These are phyloP conservation scores for Lophochroa leadbeateri DNA, from an alignment of 2,113 vertebrate genomes.

Conservation along the genomic window DNA sequence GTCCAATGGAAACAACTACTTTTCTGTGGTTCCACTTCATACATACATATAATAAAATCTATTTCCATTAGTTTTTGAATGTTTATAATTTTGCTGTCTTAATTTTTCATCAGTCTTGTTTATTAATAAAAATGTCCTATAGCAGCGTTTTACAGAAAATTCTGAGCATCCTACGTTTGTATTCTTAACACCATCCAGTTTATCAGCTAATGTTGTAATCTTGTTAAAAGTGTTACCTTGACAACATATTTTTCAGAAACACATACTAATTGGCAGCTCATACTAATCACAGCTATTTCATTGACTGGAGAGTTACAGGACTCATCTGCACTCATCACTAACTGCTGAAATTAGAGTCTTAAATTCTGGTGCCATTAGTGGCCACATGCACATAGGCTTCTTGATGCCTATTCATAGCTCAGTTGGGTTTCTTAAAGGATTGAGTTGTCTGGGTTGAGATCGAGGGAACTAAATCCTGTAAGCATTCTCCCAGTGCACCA, in stretches of 20 bases:
- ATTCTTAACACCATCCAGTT: not conserved
- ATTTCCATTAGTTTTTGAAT: not conserved
- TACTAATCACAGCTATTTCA: not conserved
- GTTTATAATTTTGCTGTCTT: not conserved
- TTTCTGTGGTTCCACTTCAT: not conserved
- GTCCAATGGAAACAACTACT: not conserved
- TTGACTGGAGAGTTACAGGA: not conserved
- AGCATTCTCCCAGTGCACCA: not conserved
- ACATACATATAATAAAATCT: not conserved
- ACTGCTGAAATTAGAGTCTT: not conserved
- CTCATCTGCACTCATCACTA: not conserved
- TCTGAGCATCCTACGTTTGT: not conserved
- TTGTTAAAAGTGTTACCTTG: not conserved
- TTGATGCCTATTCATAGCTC: not conserved
- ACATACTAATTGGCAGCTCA: not conserved
- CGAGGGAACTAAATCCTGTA: not conserved
- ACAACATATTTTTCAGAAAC: not conserved
- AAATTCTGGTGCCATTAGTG: not conserved
- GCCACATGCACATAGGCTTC: not conserved
- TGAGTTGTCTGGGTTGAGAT: not conserved
- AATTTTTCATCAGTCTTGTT: not conserved
- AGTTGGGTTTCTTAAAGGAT: not conserved
- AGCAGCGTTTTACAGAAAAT: not conserved
- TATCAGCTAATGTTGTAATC: not conserved
- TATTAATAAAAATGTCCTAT: not conserved